Conservation (phyloP, 2,888 invertebrate genomes). For the Agapetus fuscipes region DNA sequence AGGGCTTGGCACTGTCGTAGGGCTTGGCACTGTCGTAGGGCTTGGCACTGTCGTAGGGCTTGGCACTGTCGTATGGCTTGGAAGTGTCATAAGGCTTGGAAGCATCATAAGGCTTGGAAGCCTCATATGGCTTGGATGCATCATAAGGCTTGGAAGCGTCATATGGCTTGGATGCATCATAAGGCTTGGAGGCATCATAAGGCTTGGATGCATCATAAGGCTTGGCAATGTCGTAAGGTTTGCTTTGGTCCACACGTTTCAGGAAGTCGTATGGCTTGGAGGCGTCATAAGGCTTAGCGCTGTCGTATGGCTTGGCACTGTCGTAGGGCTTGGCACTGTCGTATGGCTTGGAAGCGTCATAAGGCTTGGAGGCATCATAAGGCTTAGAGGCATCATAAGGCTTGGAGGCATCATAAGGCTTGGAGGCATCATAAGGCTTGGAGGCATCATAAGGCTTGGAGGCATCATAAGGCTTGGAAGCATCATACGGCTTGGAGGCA, state of each 20-base stretch:
- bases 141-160: neutral
- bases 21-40: neutral
- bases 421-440: neutral
- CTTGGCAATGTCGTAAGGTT: neutral
- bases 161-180: neutral
- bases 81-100: neutral
- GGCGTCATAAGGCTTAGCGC: neutral
- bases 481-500: neutral
- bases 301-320: slow-evolving; percentile 23
- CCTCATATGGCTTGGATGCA: neutral
- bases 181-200: neutral
- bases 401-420: neutral
- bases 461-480: neutral
- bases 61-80: slow-evolving; percentile 1
- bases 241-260: neutral
- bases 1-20: neutral
- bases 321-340: slow-evolving; percentile 1
- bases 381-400: neutral
- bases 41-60: slow-evolving; percentile 1
- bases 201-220: neutral
- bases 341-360: neutral
- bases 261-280: neutral
- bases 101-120: neutral
- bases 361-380: neutral
- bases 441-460: neutral